Evolutionary conservation across 2,797 vertebrate species (phyloP).

Genomic region (Pygocentrus nattereri): DNA sequence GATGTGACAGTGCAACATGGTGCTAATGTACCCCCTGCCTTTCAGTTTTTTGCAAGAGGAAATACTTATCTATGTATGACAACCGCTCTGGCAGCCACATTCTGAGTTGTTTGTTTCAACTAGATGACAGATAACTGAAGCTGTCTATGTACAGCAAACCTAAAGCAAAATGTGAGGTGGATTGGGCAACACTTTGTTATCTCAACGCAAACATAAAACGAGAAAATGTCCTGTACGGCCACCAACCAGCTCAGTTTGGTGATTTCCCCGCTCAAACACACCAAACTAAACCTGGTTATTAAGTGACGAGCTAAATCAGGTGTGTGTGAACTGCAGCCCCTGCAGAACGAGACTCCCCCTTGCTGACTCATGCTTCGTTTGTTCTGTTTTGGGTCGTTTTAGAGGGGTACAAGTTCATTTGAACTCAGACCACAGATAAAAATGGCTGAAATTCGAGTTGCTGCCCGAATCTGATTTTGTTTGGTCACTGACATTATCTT

Average conservation of each 20-base stretch:
- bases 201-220: not conserved
- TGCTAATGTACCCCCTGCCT: not conserved
- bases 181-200: not conserved
- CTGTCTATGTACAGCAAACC: not conserved
- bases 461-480: too few species aligned
- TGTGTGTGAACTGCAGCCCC: not conserved
- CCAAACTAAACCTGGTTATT: not conserved
- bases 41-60: not conserved
- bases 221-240: not conserved
- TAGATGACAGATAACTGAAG: not conserved
- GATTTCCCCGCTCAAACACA: not conserved
- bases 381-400: too few species aligned
- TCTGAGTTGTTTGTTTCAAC: not conserved
- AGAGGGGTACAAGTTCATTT: too few species aligned
- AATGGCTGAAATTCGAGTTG: too few species aligned
- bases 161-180: not conserved
- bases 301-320: not conserved
- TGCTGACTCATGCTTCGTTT: not conserved
- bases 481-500: too few species aligned
- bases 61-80: too few species aligned
- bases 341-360: not conserved
- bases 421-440: too few species aligned
- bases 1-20: not conserved
- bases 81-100: not conserved
- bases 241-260: not conserved